Percentiles rank a stretch among this genome's conserved stretches.
These are phyloP conservation scores for Lithophane ornitopus DNA, from an alignment of 2,888 invertebrate species.

Conservation along the genomic window DNA sequence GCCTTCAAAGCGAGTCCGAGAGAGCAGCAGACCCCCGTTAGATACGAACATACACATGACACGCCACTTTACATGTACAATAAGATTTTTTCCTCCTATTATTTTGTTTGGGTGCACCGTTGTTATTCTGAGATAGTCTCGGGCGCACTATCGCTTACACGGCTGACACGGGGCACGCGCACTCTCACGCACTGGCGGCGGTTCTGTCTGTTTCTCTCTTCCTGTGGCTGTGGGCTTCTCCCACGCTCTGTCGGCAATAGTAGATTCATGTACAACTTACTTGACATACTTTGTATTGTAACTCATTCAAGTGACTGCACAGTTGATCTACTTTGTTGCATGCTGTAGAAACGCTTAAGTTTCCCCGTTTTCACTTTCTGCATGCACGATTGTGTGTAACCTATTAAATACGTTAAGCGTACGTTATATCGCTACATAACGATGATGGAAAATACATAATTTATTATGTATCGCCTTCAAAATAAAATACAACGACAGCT, in stretches of 20 bases:
- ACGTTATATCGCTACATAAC: background rate
- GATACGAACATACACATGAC: conserved; percentile 87
- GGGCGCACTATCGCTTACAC: conserved; percentile 88
- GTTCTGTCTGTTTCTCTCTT: conserved; percentile 91
- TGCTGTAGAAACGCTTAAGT: conserved; percentile 65
- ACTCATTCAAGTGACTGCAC: conserved; percentile 62
- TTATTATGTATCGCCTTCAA: conserved; percentile 16
- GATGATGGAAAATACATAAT: conserved; percentile 21
- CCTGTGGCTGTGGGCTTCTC: conserved; percentile 90
- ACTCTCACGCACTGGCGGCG: conserved; percentile 89
- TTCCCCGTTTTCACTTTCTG: conserved; percentile 66
- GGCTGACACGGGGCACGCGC: conserved; percentile 88
- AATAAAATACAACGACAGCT: conserved; percentile 3
- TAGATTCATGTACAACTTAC: conserved; percentile 77
- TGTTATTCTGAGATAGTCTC: conserved; percentile 80
- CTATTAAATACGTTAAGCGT: conserved; percentile 24
- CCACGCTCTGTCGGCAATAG: conserved; percentile 85
- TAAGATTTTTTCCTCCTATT: conserved; percentile 79
- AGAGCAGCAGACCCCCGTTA: conserved; percentile 91
- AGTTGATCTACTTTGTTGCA: conserved; percentile 65
- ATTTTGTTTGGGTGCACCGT: conserved; percentile 85
- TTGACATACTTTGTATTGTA: conserved; percentile 62
- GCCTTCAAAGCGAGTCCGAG: conserved; percentile 90
- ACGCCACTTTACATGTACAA: conserved; percentile 87
- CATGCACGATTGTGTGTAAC: conserved; percentile 61